Evolutionary conservation across 2,888 invertebrate genomes (phyloP).

Genomic region (Standfussiana lucernea): DNA sequence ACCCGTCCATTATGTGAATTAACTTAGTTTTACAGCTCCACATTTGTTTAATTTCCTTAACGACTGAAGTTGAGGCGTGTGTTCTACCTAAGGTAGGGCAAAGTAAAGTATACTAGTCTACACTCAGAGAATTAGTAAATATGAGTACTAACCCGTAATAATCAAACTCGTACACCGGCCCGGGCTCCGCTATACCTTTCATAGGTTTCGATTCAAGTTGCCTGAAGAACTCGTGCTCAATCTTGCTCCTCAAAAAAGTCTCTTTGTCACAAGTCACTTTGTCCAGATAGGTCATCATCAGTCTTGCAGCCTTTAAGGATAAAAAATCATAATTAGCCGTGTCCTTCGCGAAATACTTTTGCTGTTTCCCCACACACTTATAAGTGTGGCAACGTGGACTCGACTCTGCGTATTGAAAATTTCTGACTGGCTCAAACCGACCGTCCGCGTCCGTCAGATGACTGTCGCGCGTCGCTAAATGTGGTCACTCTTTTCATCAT

Average conservation of each 20-base stretch:
- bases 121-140: background rate
- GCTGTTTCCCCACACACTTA: background rate
- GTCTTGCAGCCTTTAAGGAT: slow-evolving; percentile 89
- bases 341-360: background rate
- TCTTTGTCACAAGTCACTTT: slow-evolving; percentile 92
- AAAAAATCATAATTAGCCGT: background rate
- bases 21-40: too few species aligned
- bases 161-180: slow-evolving; percentile 92
- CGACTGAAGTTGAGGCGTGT: background rate
- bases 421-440: background rate
- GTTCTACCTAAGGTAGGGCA: background rate
- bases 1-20: too few species aligned
- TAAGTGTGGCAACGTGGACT: background rate
- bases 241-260: slow-evolving; percentile 92
- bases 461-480: too few species aligned
- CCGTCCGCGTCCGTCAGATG: too few species aligned
- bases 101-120: too few species aligned
- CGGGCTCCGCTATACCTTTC: slow-evolving; percentile 92
- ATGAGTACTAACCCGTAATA: slow-evolving; percentile 71
- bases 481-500: background rate
- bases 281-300: slow-evolving; percentile 91
- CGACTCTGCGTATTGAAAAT: background rate
- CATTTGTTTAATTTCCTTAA: too few species aligned
- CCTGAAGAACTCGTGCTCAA: slow-evolving; percentile 91
- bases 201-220: slow-evolving; percentile 89